These are phyloP conservation scores for Stenopsyche tienmushanensis DNA, from an alignment of 1,140 invertebrate species.

Conservation along the genomic window DNA sequence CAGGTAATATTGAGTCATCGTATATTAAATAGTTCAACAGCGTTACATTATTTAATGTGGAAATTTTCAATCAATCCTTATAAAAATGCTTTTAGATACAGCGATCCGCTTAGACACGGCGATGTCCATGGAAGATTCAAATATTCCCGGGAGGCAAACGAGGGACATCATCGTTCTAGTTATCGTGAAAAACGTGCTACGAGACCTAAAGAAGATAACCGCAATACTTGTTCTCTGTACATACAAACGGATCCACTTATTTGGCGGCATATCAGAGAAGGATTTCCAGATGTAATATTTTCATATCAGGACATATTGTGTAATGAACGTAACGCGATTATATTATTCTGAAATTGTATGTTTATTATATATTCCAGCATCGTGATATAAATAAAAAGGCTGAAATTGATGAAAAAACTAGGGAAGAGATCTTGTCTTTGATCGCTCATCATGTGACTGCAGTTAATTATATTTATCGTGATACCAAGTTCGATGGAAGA, in stretches of 20 bases:
- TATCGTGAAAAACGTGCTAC: conserved; percentile 54
- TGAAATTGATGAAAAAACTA: conserved; percentile 78
- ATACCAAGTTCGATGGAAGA: conserved; percentile 89
- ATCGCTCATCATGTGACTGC: conserved; percentile 98
- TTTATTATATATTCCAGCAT: conserved; percentile 56
- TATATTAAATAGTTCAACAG: background rate
- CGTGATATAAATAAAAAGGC: conserved; percentile 60
- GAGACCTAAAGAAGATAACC: conserved; percentile 67
- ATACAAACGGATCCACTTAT: conserved; percentile 98
- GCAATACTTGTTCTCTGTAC: conserved; percentile 90
- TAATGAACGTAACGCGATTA: conserved; percentile 45
- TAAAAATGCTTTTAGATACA: too few relatives aligned
- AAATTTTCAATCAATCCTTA: too few relatives aligned
- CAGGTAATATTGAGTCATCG: background rate
- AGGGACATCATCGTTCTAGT: conserved; percentile 41
- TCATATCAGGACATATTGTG: too few relatives aligned
- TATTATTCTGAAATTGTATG: background rate
- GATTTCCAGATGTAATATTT: conserved; percentile 69
- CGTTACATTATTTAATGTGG: too few relatives aligned
- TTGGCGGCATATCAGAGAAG: conserved; percentile 85
- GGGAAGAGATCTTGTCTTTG: conserved; percentile 95
- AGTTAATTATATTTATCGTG: conserved; percentile 96
- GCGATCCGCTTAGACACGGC: conserved; percentile 16
- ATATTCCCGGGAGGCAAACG: conserved; percentile 68
- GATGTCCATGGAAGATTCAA: conserved; percentile 48